Evolutionary conservation across 2,113 vertebrate genomes (phyloP).

Genomic region (Microtus montanus): DNA sequence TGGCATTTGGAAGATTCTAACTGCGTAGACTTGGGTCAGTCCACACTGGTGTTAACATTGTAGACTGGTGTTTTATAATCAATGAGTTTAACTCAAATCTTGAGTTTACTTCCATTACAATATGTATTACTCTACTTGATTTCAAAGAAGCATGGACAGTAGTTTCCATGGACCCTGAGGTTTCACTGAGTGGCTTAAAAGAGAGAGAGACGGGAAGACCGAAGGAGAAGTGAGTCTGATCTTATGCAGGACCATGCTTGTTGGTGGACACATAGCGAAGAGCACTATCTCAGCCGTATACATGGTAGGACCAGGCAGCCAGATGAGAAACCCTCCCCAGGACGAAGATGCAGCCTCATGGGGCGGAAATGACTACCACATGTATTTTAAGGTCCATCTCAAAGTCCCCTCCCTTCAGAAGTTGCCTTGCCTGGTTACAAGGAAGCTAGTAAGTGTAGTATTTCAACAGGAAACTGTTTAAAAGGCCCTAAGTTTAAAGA

Average conservation of each 20-base stretch:
- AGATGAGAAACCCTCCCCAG: neutral
- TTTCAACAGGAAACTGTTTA: neutral
- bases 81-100: conserved; percentile 5
- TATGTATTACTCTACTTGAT: neutral
- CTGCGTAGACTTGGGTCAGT: neutral
- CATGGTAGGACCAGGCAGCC: too few species aligned
- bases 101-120: neutral
- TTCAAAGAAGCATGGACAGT: conserved; percentile 36
- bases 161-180: neutral
- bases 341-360: neutral
- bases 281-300: neutral
- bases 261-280: neutral
- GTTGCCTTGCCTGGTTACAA: neutral
- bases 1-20: neutral
- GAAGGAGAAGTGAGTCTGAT: neutral
- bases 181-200: neutral
- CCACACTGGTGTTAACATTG: neutral
- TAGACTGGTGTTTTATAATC: neutral
- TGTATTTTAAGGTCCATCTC: neutral
- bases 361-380: neutral
- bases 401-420: neutral
- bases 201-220: neutral
- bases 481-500: neutral
- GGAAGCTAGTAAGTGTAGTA: neutral
- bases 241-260: neutral